A percentile compares a stretch with the other conserved stretches of the same genome.
Conservation (phyloP, 2,113 vertebrate genomes). For the Sapajus apella region DNA sequence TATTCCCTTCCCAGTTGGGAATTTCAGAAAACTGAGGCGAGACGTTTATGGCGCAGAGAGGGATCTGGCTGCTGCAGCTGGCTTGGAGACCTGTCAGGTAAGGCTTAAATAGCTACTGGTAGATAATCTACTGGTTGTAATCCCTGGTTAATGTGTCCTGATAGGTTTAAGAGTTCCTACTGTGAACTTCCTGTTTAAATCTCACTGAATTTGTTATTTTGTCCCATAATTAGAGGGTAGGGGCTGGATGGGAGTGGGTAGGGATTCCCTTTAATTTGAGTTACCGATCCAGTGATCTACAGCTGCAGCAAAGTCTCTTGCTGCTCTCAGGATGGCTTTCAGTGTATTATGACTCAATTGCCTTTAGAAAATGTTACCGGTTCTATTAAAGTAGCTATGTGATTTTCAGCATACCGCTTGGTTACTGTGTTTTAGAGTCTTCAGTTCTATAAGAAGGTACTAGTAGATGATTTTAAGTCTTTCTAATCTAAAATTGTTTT, state of each 20-base stretch:
- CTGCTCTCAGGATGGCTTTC: background rate
- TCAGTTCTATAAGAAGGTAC: background rate
- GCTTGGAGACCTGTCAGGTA: conserved; percentile 78
- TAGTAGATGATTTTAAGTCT: background rate
- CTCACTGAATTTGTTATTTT: background rate
- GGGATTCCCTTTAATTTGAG: background rate
- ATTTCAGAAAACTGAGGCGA: conserved; percentile 71
- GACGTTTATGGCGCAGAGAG: conserved; percentile 68
- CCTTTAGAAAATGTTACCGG: background rate
- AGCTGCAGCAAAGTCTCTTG: background rate
- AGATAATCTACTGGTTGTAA: background rate
- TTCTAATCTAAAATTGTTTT: background rate
- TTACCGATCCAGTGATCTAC: background rate
- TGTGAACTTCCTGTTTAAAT: conserved; percentile 29
- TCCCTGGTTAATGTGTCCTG: background rate
- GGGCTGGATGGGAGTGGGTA: conserved; percentile 1
- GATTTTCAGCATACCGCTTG: background rate
- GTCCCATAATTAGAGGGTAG: background rate
- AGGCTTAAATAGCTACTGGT: conserved; percentile 60
- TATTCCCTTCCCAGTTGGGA: conserved; percentile 59
- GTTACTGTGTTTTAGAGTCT: conserved; percentile 7
- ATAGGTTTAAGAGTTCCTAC: conserved; percentile 28
- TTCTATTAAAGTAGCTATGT: background rate
- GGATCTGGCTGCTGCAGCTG: conserved; percentile 70
- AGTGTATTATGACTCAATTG: background rate